These are phyloP conservation scores for Drosophila ogumai DNA, from an alignment of 1,140 invertebrate species.

Conservation along the genomic window DNA sequence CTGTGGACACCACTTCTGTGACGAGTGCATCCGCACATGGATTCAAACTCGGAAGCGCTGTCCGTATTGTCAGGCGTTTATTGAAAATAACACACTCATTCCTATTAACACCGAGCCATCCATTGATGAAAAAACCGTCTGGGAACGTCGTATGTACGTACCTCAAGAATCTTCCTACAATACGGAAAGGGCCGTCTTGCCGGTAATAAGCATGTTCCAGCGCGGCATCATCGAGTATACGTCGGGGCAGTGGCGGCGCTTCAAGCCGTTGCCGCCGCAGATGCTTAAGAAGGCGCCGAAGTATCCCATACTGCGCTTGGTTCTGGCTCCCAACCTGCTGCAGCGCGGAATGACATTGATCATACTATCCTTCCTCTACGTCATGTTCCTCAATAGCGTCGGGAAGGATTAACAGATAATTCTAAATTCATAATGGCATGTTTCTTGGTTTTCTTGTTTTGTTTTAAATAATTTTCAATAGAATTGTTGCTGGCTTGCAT, in stretches of 20 bases:
- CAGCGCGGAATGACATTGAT: slow-evolving; percentile 13
- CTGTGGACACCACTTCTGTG: slow-evolving; percentile 62
- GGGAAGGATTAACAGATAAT: neutral
- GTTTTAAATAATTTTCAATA: neutral
- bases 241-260: slow-evolving; percentile 21
- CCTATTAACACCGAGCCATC: neutral
- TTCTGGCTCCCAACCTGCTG: neutral
- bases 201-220: slow-evolving; percentile 16
- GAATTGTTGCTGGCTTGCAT: neutral
- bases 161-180: neutral
- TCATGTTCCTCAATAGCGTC: neutral
- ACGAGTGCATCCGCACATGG: slow-evolving; percentile 46
- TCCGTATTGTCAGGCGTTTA: slow-evolving; percentile 48
- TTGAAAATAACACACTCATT: slow-evolving; percentile 48
- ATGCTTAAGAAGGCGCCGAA: slow-evolving; percentile 7
- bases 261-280: slow-evolving; percentile 27
- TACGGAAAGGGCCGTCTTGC: neutral
- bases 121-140: slow-evolving; percentile 1
- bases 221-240: slow-evolving; percentile 3
- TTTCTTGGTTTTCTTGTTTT: neutral
- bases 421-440: neutral
- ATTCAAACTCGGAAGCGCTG: slow-evolving; percentile 13
- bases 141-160: slow-evolving; percentile 2
- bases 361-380: slow-evolving; percentile 21
- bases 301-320: neutral